Conservation (phyloP, 2,113 vertebrate genomes). For the Anseranas semipalmata region DNA sequence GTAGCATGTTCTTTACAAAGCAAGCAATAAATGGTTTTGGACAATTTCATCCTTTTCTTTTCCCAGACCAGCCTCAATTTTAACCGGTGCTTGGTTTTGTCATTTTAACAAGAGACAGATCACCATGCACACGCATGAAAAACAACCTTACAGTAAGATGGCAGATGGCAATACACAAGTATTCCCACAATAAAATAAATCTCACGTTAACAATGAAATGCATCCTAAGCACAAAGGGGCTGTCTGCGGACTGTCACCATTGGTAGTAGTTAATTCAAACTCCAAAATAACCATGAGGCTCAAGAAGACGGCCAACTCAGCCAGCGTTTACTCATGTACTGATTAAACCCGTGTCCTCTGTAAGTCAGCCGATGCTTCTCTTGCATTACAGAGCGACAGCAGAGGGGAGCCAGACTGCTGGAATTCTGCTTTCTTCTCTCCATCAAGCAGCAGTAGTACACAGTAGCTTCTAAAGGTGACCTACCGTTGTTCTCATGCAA, state of each 20-base stretch:
- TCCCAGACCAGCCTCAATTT: background rate
- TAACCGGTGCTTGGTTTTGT: background rate
- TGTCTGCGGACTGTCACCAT: background rate
- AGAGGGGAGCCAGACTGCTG: background rate
- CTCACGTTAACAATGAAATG: fast-evolving
- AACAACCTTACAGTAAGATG: background rate
- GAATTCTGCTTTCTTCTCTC: background rate
- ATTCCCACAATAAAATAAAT: background rate
- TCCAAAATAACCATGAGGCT: background rate
- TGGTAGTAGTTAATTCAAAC: background rate
- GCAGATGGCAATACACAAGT: background rate
- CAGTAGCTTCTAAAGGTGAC: background rate
- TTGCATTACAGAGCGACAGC: background rate
- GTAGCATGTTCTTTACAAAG: background rate
- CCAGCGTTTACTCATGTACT: background rate
- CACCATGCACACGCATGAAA: fast-evolving
- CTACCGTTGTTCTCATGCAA: slow-evolving; percentile 86
- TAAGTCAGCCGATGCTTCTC: background rate
- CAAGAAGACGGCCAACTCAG: background rate
- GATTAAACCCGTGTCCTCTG: fast-evolving
- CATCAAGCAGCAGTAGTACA: background rate
- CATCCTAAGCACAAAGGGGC: background rate
- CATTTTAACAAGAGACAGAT: background rate
- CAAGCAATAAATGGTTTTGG: background rate
- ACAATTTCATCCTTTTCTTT: background rate